Base-by-base conservation (phyloP, 2,113 vertebrate genomes). In the Phodopus roborovskii region DNA sequence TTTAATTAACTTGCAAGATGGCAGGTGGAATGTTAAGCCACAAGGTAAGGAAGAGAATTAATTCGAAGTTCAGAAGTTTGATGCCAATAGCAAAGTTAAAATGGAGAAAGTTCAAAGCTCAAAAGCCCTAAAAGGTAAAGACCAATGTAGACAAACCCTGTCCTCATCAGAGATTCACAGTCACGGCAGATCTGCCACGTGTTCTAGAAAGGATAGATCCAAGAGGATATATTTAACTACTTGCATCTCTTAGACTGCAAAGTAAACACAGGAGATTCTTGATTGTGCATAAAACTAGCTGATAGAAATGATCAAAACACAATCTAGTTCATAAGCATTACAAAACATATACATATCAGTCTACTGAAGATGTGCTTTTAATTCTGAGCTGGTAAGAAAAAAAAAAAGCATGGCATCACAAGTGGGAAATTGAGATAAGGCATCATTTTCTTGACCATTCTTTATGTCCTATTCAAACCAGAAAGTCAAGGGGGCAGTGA, bases 141-240 rank as follows among this genome's bases (percentile, higher is more conserved):
- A 17, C 22, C 17, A 2, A 11, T 28, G 7, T 4, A 60, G 22
- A 4, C 66, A 42, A 12, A 66, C 8, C 1, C 19, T 84, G 28
- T n/a, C 20, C 22, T 28, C 16, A 30, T 60, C 28, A 56, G 36
- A 62, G 45, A 4, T 33, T 36, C 1, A 10, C 10, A 33, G 10
- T 1, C 4, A 20, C 39, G 39, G 5, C 1, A 19, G 33, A 33
- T 64, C 12, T 64, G 6, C 6, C 13, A 42, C 45, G 22, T 42
- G 3, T n/a, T 15, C 36, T 4, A 84, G 28, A 45, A 56, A 56
- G 66, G 1, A 5, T 42, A 33, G 0, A 12, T n/a, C 0, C 3
- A 73, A 33, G 68, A 75, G 13, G 1, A 75, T 45, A 6, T 24
- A 5, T 2, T 75, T 16, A 68, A 1, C 10, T 83, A 9, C 3